Percentiles rank a stretch among this genome's conserved stretches.
Conservation (phyloP, 2,888 invertebrate genomes). For the Eristalis pertinax region DNA sequence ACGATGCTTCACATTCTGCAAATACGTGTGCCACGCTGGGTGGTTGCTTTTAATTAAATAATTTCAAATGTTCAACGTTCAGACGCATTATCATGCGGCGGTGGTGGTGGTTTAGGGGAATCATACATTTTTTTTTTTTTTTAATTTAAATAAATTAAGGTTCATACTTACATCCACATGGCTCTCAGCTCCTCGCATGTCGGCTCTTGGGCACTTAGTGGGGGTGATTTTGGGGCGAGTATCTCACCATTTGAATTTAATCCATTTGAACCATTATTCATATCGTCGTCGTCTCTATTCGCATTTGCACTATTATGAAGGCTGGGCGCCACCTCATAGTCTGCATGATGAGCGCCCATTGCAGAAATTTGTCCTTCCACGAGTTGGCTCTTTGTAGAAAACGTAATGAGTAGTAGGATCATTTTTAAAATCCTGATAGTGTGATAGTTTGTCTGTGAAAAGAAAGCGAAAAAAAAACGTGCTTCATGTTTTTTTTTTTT, state of each 20-base stretch:
- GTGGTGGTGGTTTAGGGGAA: too few species aligned
- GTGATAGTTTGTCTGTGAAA: constrained; percentile 39
- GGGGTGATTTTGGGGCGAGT: constrained; percentile 78
- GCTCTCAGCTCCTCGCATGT: constrained; percentile 93
- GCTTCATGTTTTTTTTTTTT: too few species aligned
- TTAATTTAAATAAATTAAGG: background rate
- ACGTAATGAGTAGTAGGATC: constrained; percentile 31
- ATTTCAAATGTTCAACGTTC: background rate
- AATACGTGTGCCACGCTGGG: background rate
- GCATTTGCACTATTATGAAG: constrained; percentile 29
- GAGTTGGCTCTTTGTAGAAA: constrained; percentile 21
- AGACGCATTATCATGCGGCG: too few species aligned
- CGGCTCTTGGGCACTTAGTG: constrained; percentile 84
- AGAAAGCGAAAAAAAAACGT: too few species aligned
- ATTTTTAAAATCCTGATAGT: constrained; percentile 28
- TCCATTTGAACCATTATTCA: constrained; percentile 44
- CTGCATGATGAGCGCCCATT: constrained; percentile 39
- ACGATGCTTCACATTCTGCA: background rate
- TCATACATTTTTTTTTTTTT: too few species aligned
- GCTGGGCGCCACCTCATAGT: constrained; percentile 36
- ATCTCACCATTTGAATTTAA: constrained; percentile 76
- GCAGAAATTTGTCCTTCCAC: constrained; percentile 47
- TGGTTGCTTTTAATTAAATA: too few species aligned
- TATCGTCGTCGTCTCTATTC: constrained; percentile 48
- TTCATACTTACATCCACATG: constrained; percentile 88